phyloP scores from a whole-genome alignment of 2,888 invertebrate genomes.

The Temnothorax rugatulus region DNA sequence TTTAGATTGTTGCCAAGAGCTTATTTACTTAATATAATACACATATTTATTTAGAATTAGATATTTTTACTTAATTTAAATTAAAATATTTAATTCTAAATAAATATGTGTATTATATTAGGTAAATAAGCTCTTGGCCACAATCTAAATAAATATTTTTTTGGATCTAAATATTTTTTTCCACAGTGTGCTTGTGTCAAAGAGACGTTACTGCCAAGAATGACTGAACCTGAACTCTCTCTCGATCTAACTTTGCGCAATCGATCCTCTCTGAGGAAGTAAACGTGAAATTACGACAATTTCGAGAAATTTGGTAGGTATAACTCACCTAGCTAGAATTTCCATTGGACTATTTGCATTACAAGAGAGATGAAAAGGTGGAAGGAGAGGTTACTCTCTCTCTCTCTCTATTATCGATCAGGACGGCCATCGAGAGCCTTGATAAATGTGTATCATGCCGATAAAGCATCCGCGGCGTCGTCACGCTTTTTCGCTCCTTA shows the following conservation, averaged over 20 bases:
- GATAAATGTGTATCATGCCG: conserved; percentile 36
- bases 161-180: no score
- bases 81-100: no score
- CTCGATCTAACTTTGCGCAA: neutral
- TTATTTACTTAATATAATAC: no score
- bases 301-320: neutral
- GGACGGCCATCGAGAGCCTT: neutral
- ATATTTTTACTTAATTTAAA: no score
- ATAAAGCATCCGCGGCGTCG: conserved; percentile 14
- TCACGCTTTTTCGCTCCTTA: conserved; percentile 28
- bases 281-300: conserved; percentile 3
- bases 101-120: no score
- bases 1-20: no score
- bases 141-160: no score
- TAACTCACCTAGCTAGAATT: conserved; percentile 26
- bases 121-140: no score
- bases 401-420: conserved; percentile 7
- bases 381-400: neutral
- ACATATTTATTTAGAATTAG: no score
- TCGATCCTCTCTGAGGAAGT: neutral
- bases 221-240: neutral
- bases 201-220: neutral
- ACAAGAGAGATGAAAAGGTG: neutral
- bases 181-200: neutral
- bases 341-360: conserved; percentile 24